Percentiles rank a stretch among this genome's conserved stretches.
These are phyloP conservation scores for Hartigia nigra DNA, from an alignment of 2,888 invertebrate genomes.

Conservation along the genomic window DNA sequence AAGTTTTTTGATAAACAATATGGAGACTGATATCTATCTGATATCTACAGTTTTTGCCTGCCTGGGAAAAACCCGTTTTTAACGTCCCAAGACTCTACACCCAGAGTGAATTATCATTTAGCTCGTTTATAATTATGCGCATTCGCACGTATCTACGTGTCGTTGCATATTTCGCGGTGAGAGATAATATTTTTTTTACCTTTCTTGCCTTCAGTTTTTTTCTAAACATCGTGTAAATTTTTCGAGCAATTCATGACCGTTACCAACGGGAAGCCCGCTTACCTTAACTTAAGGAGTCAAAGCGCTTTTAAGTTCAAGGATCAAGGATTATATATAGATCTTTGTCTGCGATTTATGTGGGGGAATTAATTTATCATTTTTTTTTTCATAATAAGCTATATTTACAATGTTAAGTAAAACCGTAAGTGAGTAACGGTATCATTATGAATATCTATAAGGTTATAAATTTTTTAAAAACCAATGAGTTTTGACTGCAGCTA, in stretches of 20 bases:
- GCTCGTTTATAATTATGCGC: background rate
- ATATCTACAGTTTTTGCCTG: background rate
- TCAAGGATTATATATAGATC: conserved; percentile 23
- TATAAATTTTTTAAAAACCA: background rate
- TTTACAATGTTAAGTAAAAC: background rate
- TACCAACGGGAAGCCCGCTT: background rate
- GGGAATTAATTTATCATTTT: background rate
- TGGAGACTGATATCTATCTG: background rate
- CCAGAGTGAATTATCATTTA: background rate
- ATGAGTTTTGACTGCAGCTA: background rate
- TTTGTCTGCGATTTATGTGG: background rate
- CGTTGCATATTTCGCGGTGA: background rate
- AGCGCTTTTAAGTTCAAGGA: conserved; percentile 22
- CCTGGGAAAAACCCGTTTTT: background rate
- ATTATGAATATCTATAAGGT: background rate
- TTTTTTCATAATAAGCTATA: background rate
- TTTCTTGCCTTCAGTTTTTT: background rate
- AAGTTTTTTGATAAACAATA: background rate
- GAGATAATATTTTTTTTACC: background rate
- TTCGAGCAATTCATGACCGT: background rate
- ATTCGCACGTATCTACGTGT: background rate
- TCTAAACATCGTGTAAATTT: background rate
- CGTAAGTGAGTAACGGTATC: background rate
- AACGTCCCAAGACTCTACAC: background rate
- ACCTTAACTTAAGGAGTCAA: background rate